Conservation (phyloP, 2,797 vertebrate species). For the Lacerta bilineata region DNA sequence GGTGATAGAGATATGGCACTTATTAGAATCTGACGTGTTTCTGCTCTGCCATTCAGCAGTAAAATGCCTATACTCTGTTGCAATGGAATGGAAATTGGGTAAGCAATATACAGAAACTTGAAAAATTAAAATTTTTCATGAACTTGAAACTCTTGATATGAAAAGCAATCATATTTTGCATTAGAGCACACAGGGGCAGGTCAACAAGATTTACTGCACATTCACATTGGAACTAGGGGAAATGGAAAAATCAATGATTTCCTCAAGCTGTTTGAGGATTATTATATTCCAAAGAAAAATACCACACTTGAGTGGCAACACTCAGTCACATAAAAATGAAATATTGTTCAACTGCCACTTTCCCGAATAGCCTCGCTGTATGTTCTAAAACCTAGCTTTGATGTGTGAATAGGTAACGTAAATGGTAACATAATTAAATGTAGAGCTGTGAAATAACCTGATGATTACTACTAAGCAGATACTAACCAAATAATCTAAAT, state of each 20-base stretch:
- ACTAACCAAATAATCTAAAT: background rate
- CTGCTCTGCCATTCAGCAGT: background rate
- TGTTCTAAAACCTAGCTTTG: background rate
- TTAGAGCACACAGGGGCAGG: background rate
- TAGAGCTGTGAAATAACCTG: background rate
- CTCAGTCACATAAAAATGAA: constrained; percentile 10
- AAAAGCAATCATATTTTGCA: background rate
- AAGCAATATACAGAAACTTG: background rate
- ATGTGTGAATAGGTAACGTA: background rate
- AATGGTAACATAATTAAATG: background rate
- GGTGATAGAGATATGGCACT: background rate
- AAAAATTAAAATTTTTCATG: background rate
- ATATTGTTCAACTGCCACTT: background rate
- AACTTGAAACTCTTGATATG: background rate
- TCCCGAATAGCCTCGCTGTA: background rate
- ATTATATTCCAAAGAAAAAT: background rate
- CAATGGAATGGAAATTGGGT: background rate
- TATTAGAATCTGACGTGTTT: background rate
- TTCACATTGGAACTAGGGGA: constrained; percentile 6
- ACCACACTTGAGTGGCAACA: background rate
- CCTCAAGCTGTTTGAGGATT: constrained; percentile 27
- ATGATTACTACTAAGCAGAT: background rate
- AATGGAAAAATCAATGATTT: constrained; percentile 17
- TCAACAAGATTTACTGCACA: background rate
- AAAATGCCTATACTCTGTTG: background rate